A percentile compares a stretch with the other conserved stretches of the same genome.
phyloP scores from a whole-genome alignment of 2,113 vertebrate species.

The Passerina amoena region DNA sequence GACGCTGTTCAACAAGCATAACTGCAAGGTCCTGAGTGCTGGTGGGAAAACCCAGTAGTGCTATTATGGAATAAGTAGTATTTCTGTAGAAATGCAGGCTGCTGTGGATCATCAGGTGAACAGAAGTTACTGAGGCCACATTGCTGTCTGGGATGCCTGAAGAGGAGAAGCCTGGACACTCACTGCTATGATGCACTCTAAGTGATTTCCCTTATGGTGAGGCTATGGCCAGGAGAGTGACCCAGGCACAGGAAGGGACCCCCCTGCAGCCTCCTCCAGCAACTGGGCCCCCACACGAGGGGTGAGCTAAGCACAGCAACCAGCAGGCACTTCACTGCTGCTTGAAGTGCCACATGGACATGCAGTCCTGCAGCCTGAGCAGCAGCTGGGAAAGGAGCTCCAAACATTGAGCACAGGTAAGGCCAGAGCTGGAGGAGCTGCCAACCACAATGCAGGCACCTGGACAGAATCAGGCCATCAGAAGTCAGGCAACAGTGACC shows the following conservation, averaged over 20 bases:
- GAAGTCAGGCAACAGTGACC: neutral
- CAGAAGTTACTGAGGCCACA: neutral
- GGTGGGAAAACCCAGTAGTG: neutral
- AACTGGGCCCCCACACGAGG: neutral
- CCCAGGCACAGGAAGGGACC: neutral
- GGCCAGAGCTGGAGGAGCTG: neutral
- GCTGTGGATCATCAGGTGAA: neutral
- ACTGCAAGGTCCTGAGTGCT: neutral
- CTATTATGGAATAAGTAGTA: neutral
- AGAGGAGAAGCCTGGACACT: neutral
- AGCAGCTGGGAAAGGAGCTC: neutral
- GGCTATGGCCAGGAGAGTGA: neutral
- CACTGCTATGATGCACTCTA: neutral
- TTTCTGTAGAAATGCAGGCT: neutral
- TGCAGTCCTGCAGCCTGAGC: neutral
- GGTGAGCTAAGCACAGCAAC: neutral
- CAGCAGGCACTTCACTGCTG: rapidly evolving
- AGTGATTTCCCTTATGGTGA: rapidly evolving
- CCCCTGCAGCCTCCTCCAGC: neutral
- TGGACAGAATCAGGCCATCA: neutral
- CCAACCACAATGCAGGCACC: neutral
- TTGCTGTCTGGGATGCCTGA: neutral
- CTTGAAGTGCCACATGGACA: rapidly evolving
- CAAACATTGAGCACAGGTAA: neutral
- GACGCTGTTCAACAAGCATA: neutral